phyloP scores from a whole-genome alignment of 2,113 vertebrate species.

The Neomonachus schauinslandi region DNA sequence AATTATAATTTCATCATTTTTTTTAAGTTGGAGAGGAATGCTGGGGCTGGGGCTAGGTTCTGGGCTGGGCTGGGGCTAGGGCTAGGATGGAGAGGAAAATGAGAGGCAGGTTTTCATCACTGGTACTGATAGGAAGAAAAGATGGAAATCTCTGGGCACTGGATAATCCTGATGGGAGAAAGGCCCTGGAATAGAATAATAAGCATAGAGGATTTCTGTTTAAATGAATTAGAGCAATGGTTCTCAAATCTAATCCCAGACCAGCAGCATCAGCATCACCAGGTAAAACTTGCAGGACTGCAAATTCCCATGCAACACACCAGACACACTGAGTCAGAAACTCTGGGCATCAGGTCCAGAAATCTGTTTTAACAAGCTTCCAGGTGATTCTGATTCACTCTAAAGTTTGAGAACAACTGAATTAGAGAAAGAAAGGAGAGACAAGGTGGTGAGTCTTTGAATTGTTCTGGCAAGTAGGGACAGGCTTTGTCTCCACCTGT shows the following conservation, averaged over 20 bases:
- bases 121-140: background rate
- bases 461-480: background rate
- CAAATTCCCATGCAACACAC: background rate
- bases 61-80: background rate
- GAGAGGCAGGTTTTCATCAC: background rate
- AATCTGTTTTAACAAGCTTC: background rate
- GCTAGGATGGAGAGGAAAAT: background rate
- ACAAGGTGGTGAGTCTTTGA: background rate
- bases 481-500: background rate
- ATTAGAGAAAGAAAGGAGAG: background rate
- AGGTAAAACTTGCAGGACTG: background rate
- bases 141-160: background rate
- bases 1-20: background rate
- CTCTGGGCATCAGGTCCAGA: background rate
- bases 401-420: background rate
- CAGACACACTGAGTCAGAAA: background rate
- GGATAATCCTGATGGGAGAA: background rate
- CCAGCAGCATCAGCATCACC: background rate
- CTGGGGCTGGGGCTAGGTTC: background rate
- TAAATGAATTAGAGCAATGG: background rate
- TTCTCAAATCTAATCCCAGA: background rate
- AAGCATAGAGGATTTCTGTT: background rate
- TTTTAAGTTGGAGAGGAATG: background rate
- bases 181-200: background rate
- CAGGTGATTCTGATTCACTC: slow-evolving; percentile 17